Evolutionary conservation across 1,140 invertebrate species (phyloP).

Genomic region (Hydropsyche tenuis): DNA sequence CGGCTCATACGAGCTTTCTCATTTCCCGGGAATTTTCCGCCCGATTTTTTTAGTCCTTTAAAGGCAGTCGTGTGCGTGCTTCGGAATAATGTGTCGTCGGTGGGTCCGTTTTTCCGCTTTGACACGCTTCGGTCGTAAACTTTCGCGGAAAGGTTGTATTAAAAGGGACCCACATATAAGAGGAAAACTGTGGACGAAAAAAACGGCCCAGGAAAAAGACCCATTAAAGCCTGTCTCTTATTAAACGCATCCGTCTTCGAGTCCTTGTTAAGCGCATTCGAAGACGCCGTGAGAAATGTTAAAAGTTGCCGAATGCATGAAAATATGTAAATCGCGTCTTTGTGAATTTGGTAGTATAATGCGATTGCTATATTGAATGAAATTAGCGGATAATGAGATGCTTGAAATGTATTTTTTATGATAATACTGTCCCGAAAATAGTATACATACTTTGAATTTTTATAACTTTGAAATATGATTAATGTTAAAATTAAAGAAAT

Average conservation of each 20-base stretch:
- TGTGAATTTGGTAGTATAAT: not conserved
- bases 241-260: conserved; percentile 7
- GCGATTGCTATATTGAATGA: too few relatives aligned
- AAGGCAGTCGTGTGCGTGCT: too few relatives aligned
- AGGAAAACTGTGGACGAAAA: too few relatives aligned
- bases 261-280: not conserved
- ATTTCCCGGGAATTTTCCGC: not conserved
- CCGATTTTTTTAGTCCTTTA: not conserved
- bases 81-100: not conserved
- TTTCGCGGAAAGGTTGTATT: not conserved
- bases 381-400: too few relatives aligned
- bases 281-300: not conserved
- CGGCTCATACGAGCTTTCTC: not conserved
- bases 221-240: not conserved
- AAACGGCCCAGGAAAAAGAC: not conserved
- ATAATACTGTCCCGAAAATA: too few relatives aligned
- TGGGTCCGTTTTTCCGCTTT: not conserved
- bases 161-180: too few relatives aligned
- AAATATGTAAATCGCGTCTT: not conserved
- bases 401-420: too few relatives aligned
- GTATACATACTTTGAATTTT: too few relatives aligned
- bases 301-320: not conserved
- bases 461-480: too few relatives aligned
- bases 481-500: too few relatives aligned
- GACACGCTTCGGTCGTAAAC: conserved; percentile 6